Evolutionary conservation across 2,797 vertebrate genomes (phyloP).

Genomic region (Balearica regulorum): DNA sequence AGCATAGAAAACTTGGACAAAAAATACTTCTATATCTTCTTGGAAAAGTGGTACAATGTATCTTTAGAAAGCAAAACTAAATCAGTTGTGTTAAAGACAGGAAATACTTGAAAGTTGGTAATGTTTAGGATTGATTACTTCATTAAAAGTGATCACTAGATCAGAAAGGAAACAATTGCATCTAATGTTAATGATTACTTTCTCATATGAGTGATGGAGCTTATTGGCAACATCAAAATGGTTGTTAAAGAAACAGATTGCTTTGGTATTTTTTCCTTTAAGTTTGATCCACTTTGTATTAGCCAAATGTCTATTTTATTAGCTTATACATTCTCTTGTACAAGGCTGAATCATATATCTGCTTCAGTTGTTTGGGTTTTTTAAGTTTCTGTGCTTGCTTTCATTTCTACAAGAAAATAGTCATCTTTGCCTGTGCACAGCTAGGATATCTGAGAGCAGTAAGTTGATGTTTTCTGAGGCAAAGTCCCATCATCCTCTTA

Average conservation of each 20-base stretch:
- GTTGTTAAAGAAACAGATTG: background rate
- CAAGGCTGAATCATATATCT: background rate
- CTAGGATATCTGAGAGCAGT: background rate
- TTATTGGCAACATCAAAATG: background rate
- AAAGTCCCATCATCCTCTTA: background rate
- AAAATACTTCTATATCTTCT: background rate
- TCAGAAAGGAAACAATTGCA: background rate
- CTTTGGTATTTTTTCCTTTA: background rate
- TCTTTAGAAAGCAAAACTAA: background rate
- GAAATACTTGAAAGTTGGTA: background rate
- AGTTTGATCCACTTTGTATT: background rate
- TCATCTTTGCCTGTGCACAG: background rate
- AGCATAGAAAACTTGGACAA: background rate
- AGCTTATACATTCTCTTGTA: background rate
- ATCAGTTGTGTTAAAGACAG: background rate
- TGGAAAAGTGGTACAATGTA: background rate
- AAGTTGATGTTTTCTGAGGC: background rate
- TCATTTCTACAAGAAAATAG: background rate
- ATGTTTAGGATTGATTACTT: background rate
- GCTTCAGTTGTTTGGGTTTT: background rate
- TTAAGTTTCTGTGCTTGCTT: background rate
- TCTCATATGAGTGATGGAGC: background rate
- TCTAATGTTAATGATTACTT: background rate
- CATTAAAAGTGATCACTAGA: background rate
- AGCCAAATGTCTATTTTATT: background rate